phyloP scores from a whole-genome alignment of 1,140 invertebrate genomes.

The Hesperophylax magnus region DNA sequence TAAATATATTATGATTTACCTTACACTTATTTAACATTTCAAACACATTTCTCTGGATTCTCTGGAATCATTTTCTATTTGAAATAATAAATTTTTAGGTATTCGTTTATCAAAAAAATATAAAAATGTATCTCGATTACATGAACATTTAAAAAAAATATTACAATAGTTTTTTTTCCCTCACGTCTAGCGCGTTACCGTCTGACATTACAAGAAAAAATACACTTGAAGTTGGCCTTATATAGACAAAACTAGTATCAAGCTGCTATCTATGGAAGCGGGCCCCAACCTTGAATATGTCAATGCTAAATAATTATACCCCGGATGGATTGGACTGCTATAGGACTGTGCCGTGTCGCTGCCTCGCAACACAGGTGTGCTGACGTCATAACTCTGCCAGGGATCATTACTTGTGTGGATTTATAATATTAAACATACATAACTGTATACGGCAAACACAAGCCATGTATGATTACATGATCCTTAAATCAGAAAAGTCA shows the following conservation, averaged over 20 bases:
- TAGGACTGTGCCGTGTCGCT: too few relatives aligned
- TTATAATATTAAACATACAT: constrained; percentile 16
- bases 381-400: constrained; percentile 29
- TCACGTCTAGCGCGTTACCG: constrained; percentile 1
- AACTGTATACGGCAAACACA: not conserved
- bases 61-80: too few relatives aligned
- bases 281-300: constrained; percentile 44
- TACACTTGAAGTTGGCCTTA: not conserved
- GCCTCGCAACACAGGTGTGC: constrained; percentile 33
- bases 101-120: too few relatives aligned
- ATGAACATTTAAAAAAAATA: too few relatives aligned
- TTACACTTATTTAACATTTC: too few relatives aligned
- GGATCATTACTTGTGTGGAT: constrained; percentile 17
- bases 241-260: constrained; percentile 30
- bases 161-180: too few relatives aligned
- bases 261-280: constrained; percentile 43
- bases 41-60: too few relatives aligned
- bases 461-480: constrained; percentile 12
- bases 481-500: constrained; percentile 18
- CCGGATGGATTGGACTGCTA: constrained; percentile 38
- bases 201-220: constrained; percentile 43
- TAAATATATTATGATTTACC: too few relatives aligned
- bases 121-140: too few relatives aligned
- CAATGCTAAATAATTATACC: constrained; percentile 51
- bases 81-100: too few relatives aligned